Percentiles rank a stretch among this genome's conserved stretches.
Evolutionary conservation across 2,888 invertebrate species (phyloP).

Genomic region (Scaptomyza polygonia): DNA sequence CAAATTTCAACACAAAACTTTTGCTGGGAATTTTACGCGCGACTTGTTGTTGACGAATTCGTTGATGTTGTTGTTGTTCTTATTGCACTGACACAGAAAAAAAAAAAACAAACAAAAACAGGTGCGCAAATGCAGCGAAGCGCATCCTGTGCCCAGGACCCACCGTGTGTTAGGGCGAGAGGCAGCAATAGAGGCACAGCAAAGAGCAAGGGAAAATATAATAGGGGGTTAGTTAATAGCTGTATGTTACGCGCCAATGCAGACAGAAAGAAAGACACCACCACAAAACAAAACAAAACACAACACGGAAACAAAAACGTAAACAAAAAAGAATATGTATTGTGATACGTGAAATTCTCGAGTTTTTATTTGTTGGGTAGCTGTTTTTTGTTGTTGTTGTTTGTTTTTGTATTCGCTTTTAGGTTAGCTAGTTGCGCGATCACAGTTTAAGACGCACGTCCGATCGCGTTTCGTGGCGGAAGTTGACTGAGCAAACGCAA

Average conservation of each 20-base stretch:
- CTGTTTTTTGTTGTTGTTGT: background rate
- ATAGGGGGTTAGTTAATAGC: conserved; percentile 38
- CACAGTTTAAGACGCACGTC: conserved; percentile 69
- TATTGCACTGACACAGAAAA: conserved; percentile 20
- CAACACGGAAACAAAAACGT: conserved; percentile 34
- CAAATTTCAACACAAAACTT: conserved; percentile 43
- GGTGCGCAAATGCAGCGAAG: conserved; percentile 67
- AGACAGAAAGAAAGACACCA: conserved; percentile 57
- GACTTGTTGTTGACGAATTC: conserved; percentile 28
- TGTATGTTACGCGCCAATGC: conserved; percentile 68
- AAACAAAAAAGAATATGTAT: conserved; percentile 44
- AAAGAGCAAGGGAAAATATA: background rate
- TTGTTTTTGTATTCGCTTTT: conserved; percentile 1
- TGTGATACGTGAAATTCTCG: conserved; percentile 36
- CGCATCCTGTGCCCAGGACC: conserved; percentile 73
- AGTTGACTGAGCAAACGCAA: conserved; percentile 80
- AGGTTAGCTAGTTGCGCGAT: conserved; percentile 15
- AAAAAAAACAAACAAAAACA: conserved; percentile 55
- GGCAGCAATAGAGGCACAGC: background rate
- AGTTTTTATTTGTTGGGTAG: conserved; percentile 22
- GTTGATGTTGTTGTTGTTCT: conserved; percentile 17
- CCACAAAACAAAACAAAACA: conserved; percentile 35
- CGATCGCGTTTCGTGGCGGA: conserved; percentile 82
- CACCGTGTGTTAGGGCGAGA: conserved; percentile 1
- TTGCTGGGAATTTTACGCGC: conserved; percentile 49